These are phyloP conservation scores for Uropsilus gracilis DNA, from an alignment of 2,113 vertebrate species.

Conservation along the genomic window DNA sequence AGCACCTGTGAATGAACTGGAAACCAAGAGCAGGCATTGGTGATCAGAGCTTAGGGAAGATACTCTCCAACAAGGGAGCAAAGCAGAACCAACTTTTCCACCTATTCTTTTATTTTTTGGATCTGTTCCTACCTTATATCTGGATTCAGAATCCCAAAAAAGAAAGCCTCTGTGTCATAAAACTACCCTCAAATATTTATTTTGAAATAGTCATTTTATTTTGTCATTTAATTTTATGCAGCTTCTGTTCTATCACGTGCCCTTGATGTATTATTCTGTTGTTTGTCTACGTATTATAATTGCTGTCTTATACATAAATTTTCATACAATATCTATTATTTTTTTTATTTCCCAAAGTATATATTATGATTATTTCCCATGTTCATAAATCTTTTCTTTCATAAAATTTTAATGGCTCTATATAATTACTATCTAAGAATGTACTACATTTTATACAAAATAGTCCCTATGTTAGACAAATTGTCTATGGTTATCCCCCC, in stretches of 20 bases:
- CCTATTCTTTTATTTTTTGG: neutral
- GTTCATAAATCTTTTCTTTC: neutral
- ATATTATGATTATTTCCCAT: neutral
- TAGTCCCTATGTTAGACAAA: neutral
- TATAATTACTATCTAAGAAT: slow-evolving; percentile 14
- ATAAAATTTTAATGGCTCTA: slow-evolving; percentile 6
- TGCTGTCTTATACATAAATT: too few species aligned
- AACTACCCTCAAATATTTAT: neutral
- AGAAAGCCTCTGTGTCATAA: neutral
- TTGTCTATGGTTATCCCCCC: neutral
- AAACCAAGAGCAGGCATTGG: fast-evolving
- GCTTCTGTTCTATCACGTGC: neutral
- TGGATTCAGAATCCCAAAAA: neutral
- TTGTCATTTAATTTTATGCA: neutral
- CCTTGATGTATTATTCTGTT: neutral
- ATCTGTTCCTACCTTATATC: neutral
- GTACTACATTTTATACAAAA: slow-evolving; percentile 4
- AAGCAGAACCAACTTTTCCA: neutral
- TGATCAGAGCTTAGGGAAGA: neutral
- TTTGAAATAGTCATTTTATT: neutral
- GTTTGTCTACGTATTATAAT: neutral
- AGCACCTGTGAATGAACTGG: neutral
- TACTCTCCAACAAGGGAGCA: neutral
- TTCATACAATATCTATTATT: neutral
- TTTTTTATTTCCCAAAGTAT: neutral